Evolutionary conservation across 2,888 invertebrate species (phyloP).

Genomic region (Heliconius ethilla): DNA sequence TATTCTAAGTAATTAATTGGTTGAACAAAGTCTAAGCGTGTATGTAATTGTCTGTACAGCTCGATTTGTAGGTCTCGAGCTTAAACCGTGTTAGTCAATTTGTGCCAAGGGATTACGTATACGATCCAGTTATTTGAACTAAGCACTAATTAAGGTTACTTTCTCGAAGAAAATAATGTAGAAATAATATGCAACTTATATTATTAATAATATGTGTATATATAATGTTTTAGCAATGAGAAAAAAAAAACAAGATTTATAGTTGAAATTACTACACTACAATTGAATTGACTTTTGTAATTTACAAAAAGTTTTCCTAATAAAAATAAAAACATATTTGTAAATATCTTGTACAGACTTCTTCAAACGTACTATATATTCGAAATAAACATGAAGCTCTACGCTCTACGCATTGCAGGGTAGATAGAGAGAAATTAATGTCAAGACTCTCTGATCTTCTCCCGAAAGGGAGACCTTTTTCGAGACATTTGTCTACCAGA

Average conservation of each 20-base stretch:
- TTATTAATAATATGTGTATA: neutral
- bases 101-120: conserved; percentile 24
- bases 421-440: no score
- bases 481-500: no score
- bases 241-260: neutral
- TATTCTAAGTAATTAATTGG: neutral
- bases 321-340: neutral
- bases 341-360: neutral
- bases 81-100: conserved; percentile 27
- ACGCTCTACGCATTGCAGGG: no score
- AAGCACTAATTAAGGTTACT: neutral
- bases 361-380: neutral
- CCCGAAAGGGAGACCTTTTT: no score
- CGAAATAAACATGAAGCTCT: no score
- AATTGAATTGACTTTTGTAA: no score
- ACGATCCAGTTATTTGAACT: conserved; percentile 7
- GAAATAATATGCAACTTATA: neutral
- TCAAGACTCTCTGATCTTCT: no score
- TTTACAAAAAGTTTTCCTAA: no score
- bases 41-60: conserved; percentile 20
- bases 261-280: neutral
- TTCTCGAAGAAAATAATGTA: neutral
- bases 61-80: conserved; percentile 20
- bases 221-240: neutral
- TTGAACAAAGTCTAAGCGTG: conserved; percentile 2